Percentiles rank a stretch among this genome's conserved stretches.
Evolutionary conservation across 2,888 invertebrate genomes (phyloP).

Genomic region (Xanthia icteritia): DNA sequence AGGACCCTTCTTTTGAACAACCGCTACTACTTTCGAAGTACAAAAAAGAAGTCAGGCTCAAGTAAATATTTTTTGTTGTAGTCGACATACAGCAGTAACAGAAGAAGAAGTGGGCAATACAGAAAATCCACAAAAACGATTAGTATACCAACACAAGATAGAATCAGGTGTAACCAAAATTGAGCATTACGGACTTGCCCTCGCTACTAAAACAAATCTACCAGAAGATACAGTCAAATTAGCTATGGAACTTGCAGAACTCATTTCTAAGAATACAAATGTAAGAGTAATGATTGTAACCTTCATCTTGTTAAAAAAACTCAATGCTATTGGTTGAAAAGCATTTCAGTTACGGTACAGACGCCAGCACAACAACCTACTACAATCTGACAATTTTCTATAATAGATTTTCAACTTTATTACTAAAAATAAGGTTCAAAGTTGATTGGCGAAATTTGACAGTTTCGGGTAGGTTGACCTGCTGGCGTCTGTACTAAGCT

Average conservation of each 20-base stretch:
- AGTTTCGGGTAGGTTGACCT: too few species aligned
- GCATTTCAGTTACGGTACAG: too few species aligned
- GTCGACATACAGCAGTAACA: slow-evolving; percentile 83
- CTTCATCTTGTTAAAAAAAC: neutral
- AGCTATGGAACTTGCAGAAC: slow-evolving; percentile 86
- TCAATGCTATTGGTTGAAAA: too few species aligned
- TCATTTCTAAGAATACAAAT: slow-evolving; percentile 80
- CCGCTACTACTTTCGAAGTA: neutral
- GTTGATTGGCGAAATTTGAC: too few species aligned
- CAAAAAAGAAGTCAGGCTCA: too few species aligned
- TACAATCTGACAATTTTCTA: too few species aligned
- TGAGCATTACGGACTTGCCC: slow-evolving; percentile 92
- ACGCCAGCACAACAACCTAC: too few species aligned
- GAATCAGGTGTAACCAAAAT: slow-evolving; percentile 91
- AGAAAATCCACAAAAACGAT: slow-evolving; percentile 75
- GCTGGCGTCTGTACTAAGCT: too few species aligned
- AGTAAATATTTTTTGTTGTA: slow-evolving; percentile 55
- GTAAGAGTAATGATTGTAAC: slow-evolving; percentile 67
- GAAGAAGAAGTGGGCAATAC: slow-evolving; percentile 77
- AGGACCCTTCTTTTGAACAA: slow-evolving; percentile 62
- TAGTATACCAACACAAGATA: slow-evolving; percentile 92
- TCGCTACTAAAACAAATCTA: slow-evolving; percentile 91
- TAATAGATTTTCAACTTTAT: too few species aligned
- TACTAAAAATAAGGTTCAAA: too few species aligned
- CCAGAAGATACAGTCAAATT: slow-evolving; percentile 89